A percentile compares a stretch with the other conserved stretches of the same genome.
Conservation (phyloP, 2,888 invertebrate species). For the Candidula unifasciata region DNA sequence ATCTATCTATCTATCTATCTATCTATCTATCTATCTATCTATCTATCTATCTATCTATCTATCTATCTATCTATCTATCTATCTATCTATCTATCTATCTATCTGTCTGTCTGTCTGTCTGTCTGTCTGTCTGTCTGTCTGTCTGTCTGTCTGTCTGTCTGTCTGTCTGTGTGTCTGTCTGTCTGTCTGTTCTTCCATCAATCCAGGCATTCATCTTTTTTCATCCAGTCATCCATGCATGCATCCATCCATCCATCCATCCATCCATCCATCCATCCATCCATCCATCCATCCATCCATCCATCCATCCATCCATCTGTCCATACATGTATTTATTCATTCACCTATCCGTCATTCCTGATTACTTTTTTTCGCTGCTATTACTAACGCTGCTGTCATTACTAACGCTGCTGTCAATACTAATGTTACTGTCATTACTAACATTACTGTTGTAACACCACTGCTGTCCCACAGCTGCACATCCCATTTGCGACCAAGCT, state of each 20-base stretch:
- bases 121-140: background rate
- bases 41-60: conserved; percentile 8
- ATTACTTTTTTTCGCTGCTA: no score
- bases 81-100: conserved; percentile 8
- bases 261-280: conserved; percentile 15
- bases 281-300: conserved; percentile 19
- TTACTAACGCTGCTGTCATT: no score
- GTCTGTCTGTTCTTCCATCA: conserved; percentile 8
- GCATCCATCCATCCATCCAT: conserved; percentile 2
- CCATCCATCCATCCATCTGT: no score
- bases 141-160: conserved; percentile 2
- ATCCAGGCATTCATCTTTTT: background rate
- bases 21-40: conserved; percentile 8
- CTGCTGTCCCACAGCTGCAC: background rate
- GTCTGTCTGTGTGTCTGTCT: conserved; percentile 18
- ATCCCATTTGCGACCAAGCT: background rate
- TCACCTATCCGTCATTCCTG: conserved; percentile 13
- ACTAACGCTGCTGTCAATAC: no score
- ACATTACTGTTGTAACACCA: no score
- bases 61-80: conserved; percentile 8
- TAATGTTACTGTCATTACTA: no score
- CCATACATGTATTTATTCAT: no score
- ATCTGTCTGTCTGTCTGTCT: no score
- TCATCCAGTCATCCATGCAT: no score
- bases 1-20: no score